Conservation (phyloP, 2,113 vertebrate species). For the Leuciscus idus region DNA sequence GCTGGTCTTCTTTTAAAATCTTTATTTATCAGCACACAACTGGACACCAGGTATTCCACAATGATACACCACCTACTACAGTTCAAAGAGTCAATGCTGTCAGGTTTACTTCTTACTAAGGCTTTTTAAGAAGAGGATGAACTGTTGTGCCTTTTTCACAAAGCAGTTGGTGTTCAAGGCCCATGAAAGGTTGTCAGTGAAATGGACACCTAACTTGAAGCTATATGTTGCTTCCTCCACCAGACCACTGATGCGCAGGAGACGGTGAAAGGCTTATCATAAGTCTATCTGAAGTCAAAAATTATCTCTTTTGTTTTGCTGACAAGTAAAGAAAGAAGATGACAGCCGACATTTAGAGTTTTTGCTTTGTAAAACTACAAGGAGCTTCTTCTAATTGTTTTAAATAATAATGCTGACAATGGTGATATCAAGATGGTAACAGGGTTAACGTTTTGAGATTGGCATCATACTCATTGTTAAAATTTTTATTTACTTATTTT, state of each 20-base stretch:
- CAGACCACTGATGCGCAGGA: not conserved
- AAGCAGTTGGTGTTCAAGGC: not conserved
- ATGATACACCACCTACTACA: not conserved
- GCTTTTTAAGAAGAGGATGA: not conserved
- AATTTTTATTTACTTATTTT: too few relatives aligned
- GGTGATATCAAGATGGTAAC: not conserved
- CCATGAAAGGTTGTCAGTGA: not conserved
- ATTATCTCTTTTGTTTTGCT: not conserved
- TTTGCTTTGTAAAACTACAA: not conserved
- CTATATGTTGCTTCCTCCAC: not conserved
- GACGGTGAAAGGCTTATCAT: not conserved
- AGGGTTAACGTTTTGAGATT: too few relatives aligned
- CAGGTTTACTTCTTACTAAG: not conserved
- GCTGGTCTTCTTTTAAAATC: slow-evolving; percentile 2
- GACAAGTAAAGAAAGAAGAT: not conserved
- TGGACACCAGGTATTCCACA: not conserved
- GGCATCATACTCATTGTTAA: too few relatives aligned
- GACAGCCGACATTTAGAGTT: not conserved
- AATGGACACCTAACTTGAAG: slow-evolving; percentile 1
- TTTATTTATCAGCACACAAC: not conserved
- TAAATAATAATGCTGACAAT: too few relatives aligned
- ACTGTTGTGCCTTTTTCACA: not conserved
- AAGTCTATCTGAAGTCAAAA: not conserved
- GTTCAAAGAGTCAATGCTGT: not conserved
- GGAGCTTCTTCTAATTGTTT: not conserved